Percentiles rank a stretch among this genome's conserved stretches.
These are phyloP conservation scores for Oxyura jamaicensis DNA, from an alignment of 2,113 vertebrate species.

Conservation along the genomic window DNA sequence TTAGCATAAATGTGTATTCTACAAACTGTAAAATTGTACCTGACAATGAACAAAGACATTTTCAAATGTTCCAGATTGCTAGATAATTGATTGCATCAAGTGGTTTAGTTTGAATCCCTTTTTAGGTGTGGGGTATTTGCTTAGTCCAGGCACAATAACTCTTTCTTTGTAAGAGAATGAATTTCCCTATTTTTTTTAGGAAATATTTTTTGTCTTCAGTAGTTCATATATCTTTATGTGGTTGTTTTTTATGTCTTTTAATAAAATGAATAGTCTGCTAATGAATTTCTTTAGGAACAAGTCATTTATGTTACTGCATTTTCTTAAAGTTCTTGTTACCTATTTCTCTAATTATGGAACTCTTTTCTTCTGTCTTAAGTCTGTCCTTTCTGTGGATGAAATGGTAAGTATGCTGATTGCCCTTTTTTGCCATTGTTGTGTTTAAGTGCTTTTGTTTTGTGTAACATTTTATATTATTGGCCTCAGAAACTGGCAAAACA, in stretches of 20 bases:
- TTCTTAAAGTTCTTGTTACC: conserved; percentile 43
- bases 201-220: neutral
- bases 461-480: neutral
- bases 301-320: conserved; percentile 20
- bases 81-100: neutral
- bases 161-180: neutral
- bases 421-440: neutral
- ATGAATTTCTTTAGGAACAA: neutral
- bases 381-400: conserved; percentile 88
- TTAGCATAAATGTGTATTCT: neutral
- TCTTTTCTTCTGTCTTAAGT: conserved; percentile 89
- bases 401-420: conserved; percentile 88
- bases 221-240: neutral
- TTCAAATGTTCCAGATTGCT: neutral
- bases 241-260: neutral
- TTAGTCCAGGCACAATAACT: neutral
- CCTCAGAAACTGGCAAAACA: conserved; percentile 44
- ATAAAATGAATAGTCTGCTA: neutral
- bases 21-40: neutral
- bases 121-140: neutral
- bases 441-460: conserved; percentile 54
- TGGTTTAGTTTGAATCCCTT: neutral
- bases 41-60: neutral
- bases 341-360: conserved; percentile 77
- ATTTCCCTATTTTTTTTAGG: neutral